phyloP scores from a whole-genome alignment of 2,888 invertebrate genomes.

The Phrixothrix hirtus region DNA sequence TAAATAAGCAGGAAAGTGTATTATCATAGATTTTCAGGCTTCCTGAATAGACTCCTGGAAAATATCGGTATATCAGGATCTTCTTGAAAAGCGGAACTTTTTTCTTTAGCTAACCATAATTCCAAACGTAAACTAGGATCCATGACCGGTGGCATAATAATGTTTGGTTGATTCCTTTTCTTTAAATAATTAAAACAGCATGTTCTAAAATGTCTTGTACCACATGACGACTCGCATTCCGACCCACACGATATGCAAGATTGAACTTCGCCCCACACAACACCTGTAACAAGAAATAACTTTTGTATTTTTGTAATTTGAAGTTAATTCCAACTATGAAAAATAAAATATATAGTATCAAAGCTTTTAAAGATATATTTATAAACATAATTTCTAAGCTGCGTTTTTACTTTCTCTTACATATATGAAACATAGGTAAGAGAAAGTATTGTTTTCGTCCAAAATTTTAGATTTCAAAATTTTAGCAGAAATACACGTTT shows the following conservation, averaged over 20 bases:
- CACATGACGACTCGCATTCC: conserved; percentile 69
- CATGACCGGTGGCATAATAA: conserved; percentile 40
- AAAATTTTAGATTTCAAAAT: too few species aligned
- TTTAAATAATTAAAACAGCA: conserved; percentile 75
- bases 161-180: conserved; percentile 57
- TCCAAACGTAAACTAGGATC: conserved; percentile 51
- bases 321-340: too few species aligned
- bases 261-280: conserved; percentile 61
- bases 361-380: too few species aligned
- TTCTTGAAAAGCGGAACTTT: conserved; percentile 36
- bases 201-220: conserved; percentile 69
- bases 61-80: conserved; percentile 5
- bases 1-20: conserved; percentile 1
- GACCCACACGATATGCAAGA: conserved; percentile 71
- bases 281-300: conserved; percentile 47
- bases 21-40: conserved; percentile 8
- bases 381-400: too few species aligned
- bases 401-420: too few species aligned
- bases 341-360: too few species aligned
- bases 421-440: too few species aligned
- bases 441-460: too few species aligned
- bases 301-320: too few species aligned
- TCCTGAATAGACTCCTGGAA: conserved; percentile 4
- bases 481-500: too few species aligned
- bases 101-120: conserved; percentile 51